Conservation (phyloP, 2,888 invertebrate genomes). For the Tubiluchus corallicola region DNA sequence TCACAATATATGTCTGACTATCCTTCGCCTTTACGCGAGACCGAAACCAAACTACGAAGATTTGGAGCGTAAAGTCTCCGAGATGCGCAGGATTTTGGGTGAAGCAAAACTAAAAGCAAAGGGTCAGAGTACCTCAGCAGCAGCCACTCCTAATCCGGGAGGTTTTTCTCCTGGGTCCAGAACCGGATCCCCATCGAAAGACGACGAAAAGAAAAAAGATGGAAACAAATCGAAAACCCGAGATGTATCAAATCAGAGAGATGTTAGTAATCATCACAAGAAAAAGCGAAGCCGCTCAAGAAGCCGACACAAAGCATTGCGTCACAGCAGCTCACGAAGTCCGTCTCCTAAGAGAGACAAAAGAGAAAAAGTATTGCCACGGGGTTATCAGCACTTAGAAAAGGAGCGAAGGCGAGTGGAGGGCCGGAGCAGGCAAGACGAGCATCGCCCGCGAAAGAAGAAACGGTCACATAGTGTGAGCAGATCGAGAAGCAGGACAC, state of each 20-base stretch:
- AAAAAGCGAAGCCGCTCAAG: constrained; percentile 1
- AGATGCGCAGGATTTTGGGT: constrained; percentile 37
- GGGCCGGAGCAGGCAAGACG: neutral
- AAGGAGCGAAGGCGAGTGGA: constrained; percentile 9
- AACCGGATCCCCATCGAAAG: neutral
- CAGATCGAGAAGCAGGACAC: neutral
- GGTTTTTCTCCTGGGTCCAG: neutral
- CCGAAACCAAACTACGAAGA: constrained; percentile 53
- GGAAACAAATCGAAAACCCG: too few relatives aligned
- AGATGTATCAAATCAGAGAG: too few relatives aligned
- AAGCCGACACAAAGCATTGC: too few relatives aligned
- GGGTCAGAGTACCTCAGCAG: too few relatives aligned
- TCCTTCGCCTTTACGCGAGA: constrained; percentile 63
- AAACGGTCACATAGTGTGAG: neutral
- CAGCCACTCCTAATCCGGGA: neutral
- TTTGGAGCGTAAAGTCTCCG: constrained; percentile 52
- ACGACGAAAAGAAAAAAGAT: neutral
- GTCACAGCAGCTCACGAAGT: constrained; percentile 11
- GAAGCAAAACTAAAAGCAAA: too few relatives aligned
- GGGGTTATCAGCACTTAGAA: constrained; percentile 12
- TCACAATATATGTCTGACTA: constrained; percentile 57
- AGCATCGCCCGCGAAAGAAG: neutral
- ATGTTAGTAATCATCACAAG: constrained; percentile 1
- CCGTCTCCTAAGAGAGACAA: constrained; percentile 10
- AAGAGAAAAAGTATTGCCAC: constrained; percentile 11